Evolutionary conservation across 2,888 invertebrate genomes (phyloP).

Genomic region (Clitarchus hookeri): DNA sequence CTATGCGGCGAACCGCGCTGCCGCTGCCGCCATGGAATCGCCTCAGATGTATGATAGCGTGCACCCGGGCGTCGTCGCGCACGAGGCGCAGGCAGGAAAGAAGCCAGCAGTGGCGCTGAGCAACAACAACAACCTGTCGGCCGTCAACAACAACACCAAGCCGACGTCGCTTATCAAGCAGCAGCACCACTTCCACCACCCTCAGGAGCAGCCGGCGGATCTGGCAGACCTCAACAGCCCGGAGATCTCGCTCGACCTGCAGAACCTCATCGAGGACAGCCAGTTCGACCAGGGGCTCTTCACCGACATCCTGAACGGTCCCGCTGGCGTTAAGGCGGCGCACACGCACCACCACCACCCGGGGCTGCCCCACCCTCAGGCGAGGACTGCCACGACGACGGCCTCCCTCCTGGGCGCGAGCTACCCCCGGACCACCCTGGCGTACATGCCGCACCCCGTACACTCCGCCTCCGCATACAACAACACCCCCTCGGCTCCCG

Average conservation of each 20-base stretch:
- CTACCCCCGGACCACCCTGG: conserved; percentile 74
- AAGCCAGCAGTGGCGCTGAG: conserved; percentile 54
- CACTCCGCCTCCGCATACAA: conserved; percentile 68
- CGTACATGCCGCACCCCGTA: conserved; percentile 92
- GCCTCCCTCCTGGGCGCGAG: conserved; percentile 47
- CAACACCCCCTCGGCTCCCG: conserved; percentile 60
- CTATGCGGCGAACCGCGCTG: conserved; percentile 35
- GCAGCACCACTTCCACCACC: conserved; percentile 72
- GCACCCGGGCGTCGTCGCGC: conserved; percentile 54
- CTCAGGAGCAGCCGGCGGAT: conserved; percentile 72
- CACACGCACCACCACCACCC: conserved; percentile 39
- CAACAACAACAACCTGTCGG: conserved; percentile 40
- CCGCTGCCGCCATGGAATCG: conserved; percentile 67
- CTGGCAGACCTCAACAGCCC: conserved; percentile 88
- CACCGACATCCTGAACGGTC: conserved; percentile 74
- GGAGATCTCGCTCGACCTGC: conserved; percentile 89
- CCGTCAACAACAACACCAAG: conserved; percentile 43
- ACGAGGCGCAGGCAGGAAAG: conserved; percentile 64
- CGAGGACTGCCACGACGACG: conserved; percentile 26
- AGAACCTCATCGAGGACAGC: conserved; percentile 87
- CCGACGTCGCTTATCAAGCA: conserved; percentile 60
- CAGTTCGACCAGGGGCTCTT: conserved; percentile 88
- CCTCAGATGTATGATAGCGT: conserved; percentile 85
- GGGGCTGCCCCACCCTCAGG: conserved; percentile 45
- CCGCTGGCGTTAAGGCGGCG: conserved; percentile 40